Evolutionary conservation across 2,113 vertebrate species (phyloP).

Genomic region (Blennius ocellaris): DNA sequence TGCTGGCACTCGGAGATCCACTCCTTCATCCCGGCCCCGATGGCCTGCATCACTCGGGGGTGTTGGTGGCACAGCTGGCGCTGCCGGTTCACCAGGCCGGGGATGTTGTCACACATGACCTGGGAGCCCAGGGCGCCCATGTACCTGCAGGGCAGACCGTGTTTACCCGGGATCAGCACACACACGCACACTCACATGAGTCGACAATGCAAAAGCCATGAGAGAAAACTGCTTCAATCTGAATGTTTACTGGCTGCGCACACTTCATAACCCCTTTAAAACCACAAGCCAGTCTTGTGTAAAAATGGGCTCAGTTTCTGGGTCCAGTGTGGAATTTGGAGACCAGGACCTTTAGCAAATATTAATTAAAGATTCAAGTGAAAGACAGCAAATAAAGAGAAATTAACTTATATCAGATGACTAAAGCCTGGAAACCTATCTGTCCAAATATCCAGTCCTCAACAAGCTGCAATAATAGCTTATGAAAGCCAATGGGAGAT

Average conservation of each 20-base stretch:
- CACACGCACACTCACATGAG: no score
- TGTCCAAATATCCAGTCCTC: conserved; percentile 34
- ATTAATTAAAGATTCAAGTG: conserved; percentile 15
- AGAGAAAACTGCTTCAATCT: not conserved
- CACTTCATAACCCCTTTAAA: conserved; percentile 17
- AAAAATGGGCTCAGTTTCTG: conserved; percentile 9
- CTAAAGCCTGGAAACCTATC: conserved; percentile 32
- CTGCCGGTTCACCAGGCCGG: conserved; percentile 93
- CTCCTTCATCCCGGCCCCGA: conserved; percentile 89
- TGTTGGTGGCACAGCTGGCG: conserved; percentile 94
- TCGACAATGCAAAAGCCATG: no score
- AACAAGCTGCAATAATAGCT: conserved; percentile 21
- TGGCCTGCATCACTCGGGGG: conserved; percentile 91
- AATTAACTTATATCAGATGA: conserved; percentile 47
- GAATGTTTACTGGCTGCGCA: conserved; percentile 10
- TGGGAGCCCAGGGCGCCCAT: conserved; percentile 93
- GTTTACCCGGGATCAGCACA: no score
- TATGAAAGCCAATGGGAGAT: conserved; percentile 7
- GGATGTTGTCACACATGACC: conserved; percentile 97
- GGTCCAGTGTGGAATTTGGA: conserved; percentile 27
- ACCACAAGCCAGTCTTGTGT: not conserved
- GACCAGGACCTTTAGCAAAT: conserved; percentile 15
- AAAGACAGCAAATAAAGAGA: conserved; percentile 47
- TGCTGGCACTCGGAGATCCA: conserved; percentile 96
- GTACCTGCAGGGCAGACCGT: conserved; percentile 59